These are phyloP conservation scores for Zelleria hepariella DNA, from an alignment of 2,888 invertebrate species.

Conservation along the genomic window DNA sequence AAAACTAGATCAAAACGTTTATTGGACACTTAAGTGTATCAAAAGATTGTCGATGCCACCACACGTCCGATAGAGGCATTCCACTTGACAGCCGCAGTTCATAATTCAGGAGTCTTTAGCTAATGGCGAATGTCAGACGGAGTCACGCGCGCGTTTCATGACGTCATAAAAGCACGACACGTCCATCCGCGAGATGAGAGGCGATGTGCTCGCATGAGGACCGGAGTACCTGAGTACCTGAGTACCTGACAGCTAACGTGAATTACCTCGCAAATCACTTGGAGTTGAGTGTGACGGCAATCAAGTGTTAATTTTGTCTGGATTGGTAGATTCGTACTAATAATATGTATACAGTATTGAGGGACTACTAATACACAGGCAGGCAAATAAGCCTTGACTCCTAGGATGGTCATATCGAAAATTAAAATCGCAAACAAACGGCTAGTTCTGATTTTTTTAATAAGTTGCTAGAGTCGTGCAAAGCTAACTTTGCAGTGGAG, in stretches of 20 bases:
- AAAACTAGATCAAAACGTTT: no score
- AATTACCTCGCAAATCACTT: not conserved
- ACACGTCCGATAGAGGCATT: conserved; percentile 10
- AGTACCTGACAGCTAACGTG: not conserved
- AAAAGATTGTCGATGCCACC: no score
- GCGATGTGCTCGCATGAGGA: not conserved
- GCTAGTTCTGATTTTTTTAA: no score
- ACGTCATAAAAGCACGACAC: not conserved
- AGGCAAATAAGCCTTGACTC: no score
- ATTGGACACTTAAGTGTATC: no score
- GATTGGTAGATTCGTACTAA: not conserved
- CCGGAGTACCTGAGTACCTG: no score
- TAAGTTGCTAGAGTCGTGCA: no score
- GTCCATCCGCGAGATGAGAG: conserved; percentile 1
- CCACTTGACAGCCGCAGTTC: conserved; percentile 8
- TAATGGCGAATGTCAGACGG: not conserved
- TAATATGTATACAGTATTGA: no score
- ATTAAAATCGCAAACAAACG: no score
- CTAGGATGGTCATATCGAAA: no score
- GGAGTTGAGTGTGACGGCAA: not conserved
- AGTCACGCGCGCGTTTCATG: conserved; percentile 1
- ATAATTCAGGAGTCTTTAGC: not conserved
- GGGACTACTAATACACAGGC: no score
- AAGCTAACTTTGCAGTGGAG: no score
- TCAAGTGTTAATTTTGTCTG: not conserved